Evolutionary conservation across 1,140 invertebrate genomes (phyloP).

Genomic region (Nixonia krombeini): DNA sequence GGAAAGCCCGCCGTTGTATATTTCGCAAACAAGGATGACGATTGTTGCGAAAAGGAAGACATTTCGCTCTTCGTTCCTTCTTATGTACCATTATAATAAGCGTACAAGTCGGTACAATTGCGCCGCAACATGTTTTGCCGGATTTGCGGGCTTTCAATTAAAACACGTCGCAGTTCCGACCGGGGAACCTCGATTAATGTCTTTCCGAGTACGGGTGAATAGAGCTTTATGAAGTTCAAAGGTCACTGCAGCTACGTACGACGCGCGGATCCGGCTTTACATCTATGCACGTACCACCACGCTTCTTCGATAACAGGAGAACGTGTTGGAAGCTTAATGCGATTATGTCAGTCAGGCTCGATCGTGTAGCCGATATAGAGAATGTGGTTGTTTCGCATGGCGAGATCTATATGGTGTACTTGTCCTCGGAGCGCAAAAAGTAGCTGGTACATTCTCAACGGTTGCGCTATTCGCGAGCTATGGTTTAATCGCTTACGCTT

Average conservation of each 20-base stretch:
- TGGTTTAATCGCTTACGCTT: too few relatives aligned
- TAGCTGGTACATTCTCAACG: too few relatives aligned
- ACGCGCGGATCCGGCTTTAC: conserved; percentile 5
- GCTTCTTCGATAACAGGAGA: conserved; percentile 26
- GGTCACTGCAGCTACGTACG: conserved; percentile 29
- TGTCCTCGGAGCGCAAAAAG: too few relatives aligned
- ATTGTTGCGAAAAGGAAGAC: background rate
- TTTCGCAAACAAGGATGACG: too few relatives aligned
- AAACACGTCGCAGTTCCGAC: conserved; percentile 35
- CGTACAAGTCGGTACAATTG: conserved; percentile 17
- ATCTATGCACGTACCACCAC: conserved; percentile 16
- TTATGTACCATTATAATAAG: conserved; percentile 7
- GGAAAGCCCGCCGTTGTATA: too few relatives aligned
- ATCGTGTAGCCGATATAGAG: conserved; percentile 23
- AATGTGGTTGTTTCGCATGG: conserved; percentile 19
- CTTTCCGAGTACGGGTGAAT: conserved; percentile 26
- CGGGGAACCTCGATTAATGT: conserved; percentile 31
- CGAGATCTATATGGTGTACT: conserved; percentile 7
- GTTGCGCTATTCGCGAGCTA: too few relatives aligned
- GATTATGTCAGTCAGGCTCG: conserved; percentile 40
- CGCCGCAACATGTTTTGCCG: conserved; percentile 13
- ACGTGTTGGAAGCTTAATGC: conserved; percentile 36
- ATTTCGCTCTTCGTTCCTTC: conserved; percentile 5
- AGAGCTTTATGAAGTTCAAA: conserved; percentile 19
- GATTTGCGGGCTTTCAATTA: conserved; percentile 25